phyloP scores from a whole-genome alignment of 2,888 invertebrate species.

The Seira sanloemensis region DNA sequence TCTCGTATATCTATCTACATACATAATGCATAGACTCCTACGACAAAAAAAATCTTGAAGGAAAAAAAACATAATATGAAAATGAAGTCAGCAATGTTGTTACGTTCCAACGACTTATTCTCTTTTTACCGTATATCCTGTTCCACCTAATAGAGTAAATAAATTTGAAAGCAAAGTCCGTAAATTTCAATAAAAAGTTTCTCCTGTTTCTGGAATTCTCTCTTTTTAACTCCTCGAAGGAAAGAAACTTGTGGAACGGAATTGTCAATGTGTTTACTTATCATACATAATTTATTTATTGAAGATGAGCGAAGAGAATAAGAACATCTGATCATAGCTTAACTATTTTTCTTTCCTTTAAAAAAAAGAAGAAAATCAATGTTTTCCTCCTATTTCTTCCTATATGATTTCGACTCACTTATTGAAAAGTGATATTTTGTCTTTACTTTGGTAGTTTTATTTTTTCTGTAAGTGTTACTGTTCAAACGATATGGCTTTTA shows the following conservation, averaged over 20 bases:
- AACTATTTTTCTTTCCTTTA: no score
- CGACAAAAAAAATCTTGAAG: no score
- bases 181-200: conserved; percentile 31
- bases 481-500: no score
- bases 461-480: not conserved
- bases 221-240: not conserved
- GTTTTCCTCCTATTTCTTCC: not conserved
- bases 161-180: conserved; percentile 40
- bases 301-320: not conserved
- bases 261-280: conserved; percentile 4
- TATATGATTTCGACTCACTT: not conserved
- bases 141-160: conserved; percentile 12
- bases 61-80: no score
- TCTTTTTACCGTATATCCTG: no score
- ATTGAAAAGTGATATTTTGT: not conserved
- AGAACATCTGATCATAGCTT: not conserved
- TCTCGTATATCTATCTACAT: conserved; percentile 21
- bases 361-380: no score
- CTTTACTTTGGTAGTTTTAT: not conserved
- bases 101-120: no score
- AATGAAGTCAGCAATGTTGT: no score
- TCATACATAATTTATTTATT: conserved; percentile 4
- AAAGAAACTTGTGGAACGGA: not conserved
- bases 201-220: not conserved
- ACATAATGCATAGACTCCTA: conserved; percentile 27